Base-by-base conservation (phyloP, 2,797 vertebrate species). In the Toxotes lorentzi region DNA sequence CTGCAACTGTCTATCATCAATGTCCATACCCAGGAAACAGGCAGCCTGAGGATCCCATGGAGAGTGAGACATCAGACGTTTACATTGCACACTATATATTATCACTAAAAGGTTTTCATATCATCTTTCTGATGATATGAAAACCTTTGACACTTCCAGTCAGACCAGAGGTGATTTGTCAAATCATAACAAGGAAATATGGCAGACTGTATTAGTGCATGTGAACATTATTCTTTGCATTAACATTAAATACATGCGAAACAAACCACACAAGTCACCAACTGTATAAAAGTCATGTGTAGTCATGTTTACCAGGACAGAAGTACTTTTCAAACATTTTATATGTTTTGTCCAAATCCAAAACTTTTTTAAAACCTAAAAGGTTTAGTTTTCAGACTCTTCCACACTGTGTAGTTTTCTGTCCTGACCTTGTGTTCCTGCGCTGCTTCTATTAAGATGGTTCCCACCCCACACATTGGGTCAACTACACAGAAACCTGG, bases 381-480 rank as follows among this genome's bases (percentile, higher is more conserved):
- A 43, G 30, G 7, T 48, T 48, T 3, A 41, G 4, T 47, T 32
- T 38, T 21, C 10, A 23, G 10, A 65, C 2, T 6, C 48, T 47
- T 70, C 13, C 19, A 8, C 2, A 47, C 1, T 32, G n/a, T 17
- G 27, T 12, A 19, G 19, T 43, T 50, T 70, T 70, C 5, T 69
- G 68, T 70, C 40, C 95, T 91, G 82, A 99, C 97, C 11, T 96
- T 93, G 93, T 96, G 95, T 74, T 99, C 97, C 50, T 95, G 94
- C 59, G 97, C 97, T 85, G 97, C 97, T 93, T 99, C 98, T 81
- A 98, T 84, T 64, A 99, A 93, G 71, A 98, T 96, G 0, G 95
- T 97, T 88, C 97, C 98, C 5, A 97, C 95, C n/a, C 98, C 98
- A 89, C 98, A 99, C 97, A 99, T 99, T 3, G 98, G 97, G 91